Base-by-base conservation (phyloP, 2,888 invertebrate genomes). In the Phania funesta region DNA sequence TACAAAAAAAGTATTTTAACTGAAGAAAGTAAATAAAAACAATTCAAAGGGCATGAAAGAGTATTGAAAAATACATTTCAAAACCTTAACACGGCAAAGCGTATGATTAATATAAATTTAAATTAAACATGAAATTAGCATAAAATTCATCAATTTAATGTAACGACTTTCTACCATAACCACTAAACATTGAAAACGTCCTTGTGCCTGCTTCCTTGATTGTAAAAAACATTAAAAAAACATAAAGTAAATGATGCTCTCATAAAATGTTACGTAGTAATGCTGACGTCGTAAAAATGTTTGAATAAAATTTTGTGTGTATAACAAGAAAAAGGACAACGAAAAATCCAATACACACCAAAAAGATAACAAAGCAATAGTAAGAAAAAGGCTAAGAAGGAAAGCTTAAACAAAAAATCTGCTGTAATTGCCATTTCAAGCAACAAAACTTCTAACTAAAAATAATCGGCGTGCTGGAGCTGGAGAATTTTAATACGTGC, bases 381-480 rank as follows among this genome's bases (percentile, higher is more conserved):
- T 29, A 24, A 13, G 20, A 41, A 7, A 38, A 18, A 32, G 18
- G 2, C 13, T n/a, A 32, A 44, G 32, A n/a, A 20, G 7, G n/a
- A 56, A 71, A 26, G 2, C 18, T 35, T 44, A 29, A 24, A 50
- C 29, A 20, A 26, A 11, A 52, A 35, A 62, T 35, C 11, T 16
- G 6, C 26, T 1, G 4, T 64, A 62, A 60, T 52, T 32, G 2
- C 38, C 13, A 26, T 35, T 48, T 16, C 8, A 32, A 11, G 38
- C 9, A 64, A 41, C 18, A 50, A 32, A 16, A 46, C 13, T 11
- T 20, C 0, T 16, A 38, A 26, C 44, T n/a, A 8, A 44, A 35
- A 20, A 70, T 54, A 79, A 44, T 9, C 84, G 86, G 60, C 90
- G 90, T 90, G 87, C 90, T 90, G 90, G 90, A 90, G 89, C 86